Evolutionary conservation across 2,113 vertebrate genomes (phyloP).

Genomic region (Tylochromis polylepis): DNA sequence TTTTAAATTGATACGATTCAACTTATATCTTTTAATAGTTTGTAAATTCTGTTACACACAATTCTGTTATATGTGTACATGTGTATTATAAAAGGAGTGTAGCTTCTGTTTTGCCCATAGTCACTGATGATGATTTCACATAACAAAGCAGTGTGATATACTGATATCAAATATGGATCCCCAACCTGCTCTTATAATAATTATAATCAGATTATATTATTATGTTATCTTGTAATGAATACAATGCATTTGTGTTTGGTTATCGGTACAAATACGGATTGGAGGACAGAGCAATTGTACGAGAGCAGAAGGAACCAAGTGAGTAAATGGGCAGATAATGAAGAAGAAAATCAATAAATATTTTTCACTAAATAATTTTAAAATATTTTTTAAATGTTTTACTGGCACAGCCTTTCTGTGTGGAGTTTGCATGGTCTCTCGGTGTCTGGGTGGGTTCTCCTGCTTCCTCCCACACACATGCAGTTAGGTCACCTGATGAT

Average conservation of each 20-base stretch:
- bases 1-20: neutral
- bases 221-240: neutral
- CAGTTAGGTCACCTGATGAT: accelerated
- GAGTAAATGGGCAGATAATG: neutral
- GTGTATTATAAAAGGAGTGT: neutral
- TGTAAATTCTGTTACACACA: neutral
- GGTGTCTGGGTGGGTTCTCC: neutral
- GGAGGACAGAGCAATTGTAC: neutral
- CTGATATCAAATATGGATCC: neutral
- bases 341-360: neutral
- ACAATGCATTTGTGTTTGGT: neutral
- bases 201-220: neutral
- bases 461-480: neutral
- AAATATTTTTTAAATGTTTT: neutral
- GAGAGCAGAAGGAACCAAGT: neutral
- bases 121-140: neutral
- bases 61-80: neutral
- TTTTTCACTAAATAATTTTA: neutral
- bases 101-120: neutral
- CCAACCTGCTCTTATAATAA: neutral
- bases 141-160: neutral
- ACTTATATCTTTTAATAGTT: neutral
- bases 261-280: neutral
- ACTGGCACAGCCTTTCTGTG: accelerated
- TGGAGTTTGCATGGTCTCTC: neutral